Percentiles rank a stretch among this genome's conserved stretches.
Conservation (phyloP, 1,140 invertebrate genomes). For the Idris sp. region DNA sequence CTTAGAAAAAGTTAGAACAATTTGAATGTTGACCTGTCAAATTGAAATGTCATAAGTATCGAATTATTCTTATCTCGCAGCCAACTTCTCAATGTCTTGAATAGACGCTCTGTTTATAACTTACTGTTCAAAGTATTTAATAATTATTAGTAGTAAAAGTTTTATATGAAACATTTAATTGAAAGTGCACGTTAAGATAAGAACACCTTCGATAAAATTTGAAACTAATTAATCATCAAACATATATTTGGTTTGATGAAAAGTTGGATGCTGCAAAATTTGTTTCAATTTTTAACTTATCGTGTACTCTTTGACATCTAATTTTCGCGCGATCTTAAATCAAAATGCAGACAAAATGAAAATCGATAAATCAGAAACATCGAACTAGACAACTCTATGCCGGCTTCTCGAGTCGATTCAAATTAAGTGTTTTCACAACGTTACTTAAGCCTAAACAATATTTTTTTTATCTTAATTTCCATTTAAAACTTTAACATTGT, state of each 20-base stretch:
- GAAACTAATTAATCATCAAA: conserved; percentile 40
- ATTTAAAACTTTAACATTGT: too few relatives aligned
- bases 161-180: conserved; percentile 20
- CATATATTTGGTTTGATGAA: conserved; percentile 19
- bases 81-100: too few relatives aligned
- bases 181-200: conserved; percentile 26
- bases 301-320: conserved; percentile 49
- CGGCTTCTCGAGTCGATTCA: conserved; percentile 8
- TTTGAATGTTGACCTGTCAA: too few relatives aligned
- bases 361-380: conserved; percentile 32
- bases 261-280: conserved; percentile 30
- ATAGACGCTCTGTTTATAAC: too few relatives aligned
- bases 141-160: too few relatives aligned
- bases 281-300: conserved; percentile 47
- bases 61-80: too few relatives aligned
- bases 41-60: too few relatives aligned
- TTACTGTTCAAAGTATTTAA: too few relatives aligned
- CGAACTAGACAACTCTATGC: not conserved
- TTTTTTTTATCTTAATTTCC: too few relatives aligned
- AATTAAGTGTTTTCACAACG: conserved; percentile 8
- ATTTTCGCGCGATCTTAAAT: conserved; percentile 48
- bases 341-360: conserved; percentile 32
- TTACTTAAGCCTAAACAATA: not conserved
- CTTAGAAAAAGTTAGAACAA: too few relatives aligned
- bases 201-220: conserved; percentile 19